Evolutionary conservation across 2,888 invertebrate species (phyloP).

Genomic region (Dermolepida albohirtum): DNA sequence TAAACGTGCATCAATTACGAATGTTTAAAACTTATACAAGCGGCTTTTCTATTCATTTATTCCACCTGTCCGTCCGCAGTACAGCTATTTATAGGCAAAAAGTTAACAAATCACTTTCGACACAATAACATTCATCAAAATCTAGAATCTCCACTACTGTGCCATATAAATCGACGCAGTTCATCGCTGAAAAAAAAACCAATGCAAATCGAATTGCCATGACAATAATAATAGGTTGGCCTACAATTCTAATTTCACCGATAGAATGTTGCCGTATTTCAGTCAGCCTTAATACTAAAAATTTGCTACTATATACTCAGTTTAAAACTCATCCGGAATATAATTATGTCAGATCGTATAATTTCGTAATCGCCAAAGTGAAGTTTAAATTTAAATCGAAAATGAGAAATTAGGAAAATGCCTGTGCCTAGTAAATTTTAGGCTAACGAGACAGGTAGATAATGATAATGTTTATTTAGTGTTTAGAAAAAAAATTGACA

Average conservation of each 20-base stretch:
- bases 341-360: constrained; percentile 15
- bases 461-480: too few relatives aligned
- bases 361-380: background rate
- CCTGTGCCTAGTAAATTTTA: too few relatives aligned
- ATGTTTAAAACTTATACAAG: background rate
- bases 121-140: constrained; percentile 29
- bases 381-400: constrained; percentile 4
- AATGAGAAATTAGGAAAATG: constrained; percentile 4
- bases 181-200: background rate
- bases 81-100: constrained; percentile 3
- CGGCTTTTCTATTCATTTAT: constrained; percentile 15
- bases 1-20: constrained; percentile 11
- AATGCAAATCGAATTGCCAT: constrained; percentile 22
- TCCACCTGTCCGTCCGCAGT: constrained; percentile 1
- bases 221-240: constrained; percentile 30
- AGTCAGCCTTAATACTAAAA: constrained; percentile 4
- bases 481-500: constrained; percentile 22
- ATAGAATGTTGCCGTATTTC: constrained; percentile 17
- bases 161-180: constrained; percentile 9
- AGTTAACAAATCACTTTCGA: constrained; percentile 29
- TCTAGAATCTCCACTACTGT: constrained; percentile 15
- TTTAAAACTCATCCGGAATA: background rate
- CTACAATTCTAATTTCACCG: constrained; percentile 31
- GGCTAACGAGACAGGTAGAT: too few relatives aligned
- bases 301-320: constrained; percentile 8